Evolutionary conservation across 2,888 invertebrate genomes (phyloP).

Genomic region (Xanthorhoe spadicearia): DNA sequence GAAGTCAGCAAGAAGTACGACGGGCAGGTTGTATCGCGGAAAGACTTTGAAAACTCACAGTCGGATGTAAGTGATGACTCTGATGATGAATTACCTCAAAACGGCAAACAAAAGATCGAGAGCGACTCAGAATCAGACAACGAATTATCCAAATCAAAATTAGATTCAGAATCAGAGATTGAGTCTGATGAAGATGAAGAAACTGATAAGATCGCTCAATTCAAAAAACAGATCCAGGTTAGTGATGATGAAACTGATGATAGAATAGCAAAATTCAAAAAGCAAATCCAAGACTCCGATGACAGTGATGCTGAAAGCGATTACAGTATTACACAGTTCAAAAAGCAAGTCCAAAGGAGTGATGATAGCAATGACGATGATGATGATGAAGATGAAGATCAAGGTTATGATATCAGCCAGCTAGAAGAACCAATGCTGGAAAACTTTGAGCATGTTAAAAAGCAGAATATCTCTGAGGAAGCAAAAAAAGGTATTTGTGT

Average conservation of each 20-base stretch:
- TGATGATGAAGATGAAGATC: slow-evolving; percentile 58
- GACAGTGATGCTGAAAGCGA: slow-evolving; percentile 50
- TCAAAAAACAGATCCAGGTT: slow-evolving; percentile 29
- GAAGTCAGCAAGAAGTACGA: slow-evolving; percentile 90
- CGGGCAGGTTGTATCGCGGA: slow-evolving; percentile 88
- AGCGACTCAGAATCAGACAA: slow-evolving; percentile 40
- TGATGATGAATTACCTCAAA: slow-evolving; percentile 35
- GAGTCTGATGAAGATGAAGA: slow-evolving; percentile 30
- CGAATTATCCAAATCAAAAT: slow-evolving; percentile 16
- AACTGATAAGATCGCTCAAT: slow-evolving; percentile 12
- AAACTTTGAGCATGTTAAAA: slow-evolving; percentile 85
- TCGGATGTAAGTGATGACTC: slow-evolving; percentile 45
- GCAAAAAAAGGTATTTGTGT: slow-evolving; percentile 88
- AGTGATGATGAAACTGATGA: slow-evolving; percentile 36
- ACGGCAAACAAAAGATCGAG: slow-evolving; percentile 26
- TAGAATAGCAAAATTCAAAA: slow-evolving; percentile 21
- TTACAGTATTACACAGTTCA: slow-evolving; percentile 60
- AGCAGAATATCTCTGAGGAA: slow-evolving; percentile 82
- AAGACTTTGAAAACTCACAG: slow-evolving; percentile 63
- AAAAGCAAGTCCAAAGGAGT: slow-evolving; percentile 54
- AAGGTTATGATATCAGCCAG: slow-evolving; percentile 77
- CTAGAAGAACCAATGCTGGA: slow-evolving; percentile 76
- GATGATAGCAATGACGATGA: slow-evolving; percentile 46
- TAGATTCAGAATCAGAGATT: slow-evolving; percentile 25
- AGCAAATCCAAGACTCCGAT: slow-evolving; percentile 34